phyloP scores from a whole-genome alignment of 1,140 invertebrate genomes.

The Magallana angulata region DNA sequence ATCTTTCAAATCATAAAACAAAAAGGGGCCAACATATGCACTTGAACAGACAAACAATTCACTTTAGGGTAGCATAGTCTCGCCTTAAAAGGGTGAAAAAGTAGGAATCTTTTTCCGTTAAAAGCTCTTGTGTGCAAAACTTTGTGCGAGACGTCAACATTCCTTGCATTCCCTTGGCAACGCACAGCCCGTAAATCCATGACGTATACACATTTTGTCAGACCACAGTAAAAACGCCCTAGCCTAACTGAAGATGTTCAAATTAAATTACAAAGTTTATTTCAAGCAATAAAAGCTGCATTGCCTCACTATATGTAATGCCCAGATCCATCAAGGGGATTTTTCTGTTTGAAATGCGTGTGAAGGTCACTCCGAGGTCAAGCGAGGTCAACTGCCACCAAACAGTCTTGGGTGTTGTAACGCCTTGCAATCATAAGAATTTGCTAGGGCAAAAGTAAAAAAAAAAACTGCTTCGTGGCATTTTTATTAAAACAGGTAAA shows the following conservation, averaged over 20 bases:
- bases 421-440: neutral
- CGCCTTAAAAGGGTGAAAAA: neutral
- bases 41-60: neutral
- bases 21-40: neutral
- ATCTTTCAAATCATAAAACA: neutral
- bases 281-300: slow-evolving; percentile 10
- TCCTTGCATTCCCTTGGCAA: slow-evolving; percentile 26
- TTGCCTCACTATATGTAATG: slow-evolving; percentile 31
- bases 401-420: slow-evolving; percentile 11
- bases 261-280: slow-evolving; percentile 30
- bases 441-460: neutral
- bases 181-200: slow-evolving; percentile 10
- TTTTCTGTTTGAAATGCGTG: slow-evolving; percentile 34
- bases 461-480: slow-evolving; percentile 10
- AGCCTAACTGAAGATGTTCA: slow-evolving; percentile 37
- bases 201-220: slow-evolving; percentile 33
- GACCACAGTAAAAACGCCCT: slow-evolving; percentile 32
- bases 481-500: slow-evolving; percentile 14
- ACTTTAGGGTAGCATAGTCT: neutral
- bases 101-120: neutral
- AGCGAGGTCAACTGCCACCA: neutral
- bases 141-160: slow-evolving; percentile 25
- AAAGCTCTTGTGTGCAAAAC: neutral
- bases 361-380: slow-evolving; percentile 21
- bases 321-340: slow-evolving; percentile 12